Evolutionary conservation across 2,888 invertebrate species (phyloP).

Genomic region (Scaptomyza flava): DNA sequence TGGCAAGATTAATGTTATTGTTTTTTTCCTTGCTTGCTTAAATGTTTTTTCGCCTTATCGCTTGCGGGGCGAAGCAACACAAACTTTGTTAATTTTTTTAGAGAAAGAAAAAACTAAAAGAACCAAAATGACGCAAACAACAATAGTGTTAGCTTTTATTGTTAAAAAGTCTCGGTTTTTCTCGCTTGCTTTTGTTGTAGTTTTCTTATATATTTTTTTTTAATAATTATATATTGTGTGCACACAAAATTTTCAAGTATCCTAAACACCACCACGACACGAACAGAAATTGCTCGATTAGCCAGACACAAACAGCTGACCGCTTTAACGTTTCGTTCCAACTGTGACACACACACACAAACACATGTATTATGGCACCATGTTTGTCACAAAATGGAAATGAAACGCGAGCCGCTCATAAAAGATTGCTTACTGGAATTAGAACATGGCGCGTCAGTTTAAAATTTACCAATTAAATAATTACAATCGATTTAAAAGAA

Average conservation of each 20-base stretch:
- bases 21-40: slow-evolving; percentile 10
- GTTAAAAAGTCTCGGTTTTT: slow-evolving; percentile 17
- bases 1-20: slow-evolving; percentile 26
- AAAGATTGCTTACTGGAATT: slow-evolving; percentile 15
- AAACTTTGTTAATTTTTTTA: slow-evolving; percentile 24
- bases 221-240: slow-evolving; percentile 11
- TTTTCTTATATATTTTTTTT: neutral
- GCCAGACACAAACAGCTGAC: slow-evolving; percentile 44
- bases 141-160: slow-evolving; percentile 27
- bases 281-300: slow-evolving; percentile 60
- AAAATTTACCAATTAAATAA: slow-evolving; percentile 3
- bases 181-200: slow-evolving; percentile 9
- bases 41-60: slow-evolving; percentile 1
- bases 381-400: slow-evolving; percentile 6
- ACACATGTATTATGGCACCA: neutral
- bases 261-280: slow-evolving; percentile 56
- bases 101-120: slow-evolving; percentile 70
- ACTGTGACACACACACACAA: neutral
- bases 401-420: slow-evolving; percentile 6
- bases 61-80: slow-evolving; percentile 14
- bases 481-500: neutral
- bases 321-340: slow-evolving; percentile 34
- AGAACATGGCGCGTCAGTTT: slow-evolving; percentile 22
- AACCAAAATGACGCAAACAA: slow-evolving; percentile 67
- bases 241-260: slow-evolving; percentile 49